These are phyloP conservation scores for Reticulitermes speratus DNA, from an alignment of 1,140 invertebrate species.

Conservation along the genomic window DNA sequence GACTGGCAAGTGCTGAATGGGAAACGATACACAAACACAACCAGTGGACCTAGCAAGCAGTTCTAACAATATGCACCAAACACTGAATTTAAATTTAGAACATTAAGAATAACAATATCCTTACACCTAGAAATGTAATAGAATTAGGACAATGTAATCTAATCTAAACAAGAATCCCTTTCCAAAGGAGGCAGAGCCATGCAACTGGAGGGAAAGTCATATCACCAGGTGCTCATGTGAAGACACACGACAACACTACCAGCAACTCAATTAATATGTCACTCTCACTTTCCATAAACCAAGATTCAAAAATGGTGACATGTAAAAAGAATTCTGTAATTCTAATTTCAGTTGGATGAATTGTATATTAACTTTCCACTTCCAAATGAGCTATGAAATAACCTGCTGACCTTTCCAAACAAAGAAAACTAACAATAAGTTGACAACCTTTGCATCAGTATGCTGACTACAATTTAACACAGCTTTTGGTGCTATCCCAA, in stretches of 20 bases:
- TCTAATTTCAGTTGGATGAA: no score
- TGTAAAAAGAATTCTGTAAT: no score
- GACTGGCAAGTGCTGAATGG: background rate
- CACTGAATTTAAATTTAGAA: conserved; percentile 4
- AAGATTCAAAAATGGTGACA: no score
- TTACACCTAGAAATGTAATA: conserved; percentile 6
- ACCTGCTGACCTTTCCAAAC: no score
- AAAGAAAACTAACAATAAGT: no score
- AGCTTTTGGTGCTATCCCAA: no score
- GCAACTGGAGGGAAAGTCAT: conserved; percentile 30
- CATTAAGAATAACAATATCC: background rate
- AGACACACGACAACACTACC: conserved; percentile 30
- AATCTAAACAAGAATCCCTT: conserved; percentile 29
- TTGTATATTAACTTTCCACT: no score
- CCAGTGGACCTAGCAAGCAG: background rate
- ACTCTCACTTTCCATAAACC: no score
- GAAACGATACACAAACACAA: background rate
- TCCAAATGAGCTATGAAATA: no score
- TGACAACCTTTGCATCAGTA: no score
- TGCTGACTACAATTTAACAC: no score
- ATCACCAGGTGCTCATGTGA: conserved; percentile 31
- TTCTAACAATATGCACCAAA: background rate
- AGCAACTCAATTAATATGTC: conserved; percentile 7
- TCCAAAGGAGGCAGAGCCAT: conserved; percentile 26
- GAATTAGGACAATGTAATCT: conserved; percentile 24